phyloP scores from a whole-genome alignment of 2,797 vertebrate genomes.

The Echiichthys vipera region DNA sequence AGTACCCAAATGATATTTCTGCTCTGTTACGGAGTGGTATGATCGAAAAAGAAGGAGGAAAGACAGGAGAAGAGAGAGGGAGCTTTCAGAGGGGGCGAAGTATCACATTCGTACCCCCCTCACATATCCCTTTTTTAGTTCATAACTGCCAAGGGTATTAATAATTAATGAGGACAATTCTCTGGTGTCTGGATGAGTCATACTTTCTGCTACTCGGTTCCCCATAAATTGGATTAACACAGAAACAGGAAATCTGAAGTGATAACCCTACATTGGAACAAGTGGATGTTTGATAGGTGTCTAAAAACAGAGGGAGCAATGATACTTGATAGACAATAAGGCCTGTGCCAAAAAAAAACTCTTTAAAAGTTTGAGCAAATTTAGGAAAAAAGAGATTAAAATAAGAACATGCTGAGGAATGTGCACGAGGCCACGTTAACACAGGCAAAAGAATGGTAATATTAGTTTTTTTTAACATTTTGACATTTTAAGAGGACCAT shows the following conservation, averaged over 20 bases:
- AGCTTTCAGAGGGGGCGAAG: conserved; percentile 31
- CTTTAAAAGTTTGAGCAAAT: not conserved
- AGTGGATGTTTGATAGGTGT: conserved; percentile 63
- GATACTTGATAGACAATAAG: conserved; percentile 18
- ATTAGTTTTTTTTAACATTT: too few relatives aligned
- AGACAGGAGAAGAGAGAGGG: not conserved
- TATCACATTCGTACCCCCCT: conserved; percentile 52
- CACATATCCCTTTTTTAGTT: conserved; percentile 68
- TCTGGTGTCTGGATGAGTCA: conserved; percentile 76
- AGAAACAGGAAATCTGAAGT: conserved; percentile 51
- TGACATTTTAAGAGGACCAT: too few relatives aligned
- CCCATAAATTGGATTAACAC: conserved; percentile 70
- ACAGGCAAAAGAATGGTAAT: too few relatives aligned
- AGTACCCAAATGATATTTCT: conserved; percentile 26
- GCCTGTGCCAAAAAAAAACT: not conserved
- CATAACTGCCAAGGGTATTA: conserved; percentile 74
- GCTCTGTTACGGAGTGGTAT: not conserved
- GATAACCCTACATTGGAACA: conserved; percentile 59
- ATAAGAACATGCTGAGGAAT: too few relatives aligned
- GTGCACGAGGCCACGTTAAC: not conserved
- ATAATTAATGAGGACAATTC: conserved; percentile 80
- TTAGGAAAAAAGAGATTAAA: not conserved
- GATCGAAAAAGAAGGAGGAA: not conserved
- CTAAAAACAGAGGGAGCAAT: conserved; percentile 40
- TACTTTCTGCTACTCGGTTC: conserved; percentile 70